Conservation (phyloP, 2,888 invertebrate genomes). For the Schrankia costaestrigalis region DNA sequence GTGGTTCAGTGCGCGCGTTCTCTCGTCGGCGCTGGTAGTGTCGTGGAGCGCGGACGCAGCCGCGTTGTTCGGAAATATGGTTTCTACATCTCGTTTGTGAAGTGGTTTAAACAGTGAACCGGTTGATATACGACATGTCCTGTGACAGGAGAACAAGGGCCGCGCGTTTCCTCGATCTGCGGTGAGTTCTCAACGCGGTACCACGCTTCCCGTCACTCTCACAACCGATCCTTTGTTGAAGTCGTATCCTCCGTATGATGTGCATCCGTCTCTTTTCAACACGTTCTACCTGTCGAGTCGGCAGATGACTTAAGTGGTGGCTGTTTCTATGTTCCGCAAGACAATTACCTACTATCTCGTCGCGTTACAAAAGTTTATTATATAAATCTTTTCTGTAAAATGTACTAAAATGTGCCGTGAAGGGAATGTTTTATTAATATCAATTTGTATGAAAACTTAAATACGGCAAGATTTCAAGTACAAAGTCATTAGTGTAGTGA, state of each 20-base stretch:
- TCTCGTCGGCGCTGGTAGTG: constrained; percentile 78
- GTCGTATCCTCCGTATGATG: constrained; percentile 70
- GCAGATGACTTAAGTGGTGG: constrained; percentile 50
- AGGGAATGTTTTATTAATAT: constrained; percentile 26
- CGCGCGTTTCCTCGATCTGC: constrained; percentile 77
- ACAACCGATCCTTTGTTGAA: constrained; percentile 69
- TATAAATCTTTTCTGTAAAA: too few species aligned
- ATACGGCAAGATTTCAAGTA: constrained; percentile 58
- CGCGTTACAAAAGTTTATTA: too few species aligned
- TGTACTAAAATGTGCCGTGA: constrained; percentile 13
- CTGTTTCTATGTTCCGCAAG: constrained; percentile 16
- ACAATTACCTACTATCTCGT: too few species aligned
- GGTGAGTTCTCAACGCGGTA: constrained; percentile 69
- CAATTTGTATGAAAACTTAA: constrained; percentile 32
- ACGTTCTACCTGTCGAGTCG: constrained; percentile 51
- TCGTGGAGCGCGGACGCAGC: constrained; percentile 68
- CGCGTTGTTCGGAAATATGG: constrained; percentile 64
- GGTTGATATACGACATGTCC: constrained; percentile 71
- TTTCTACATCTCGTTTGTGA: constrained; percentile 65
- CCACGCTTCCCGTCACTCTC: constrained; percentile 57
- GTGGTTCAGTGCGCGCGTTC: constrained; percentile 77
- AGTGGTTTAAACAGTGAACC: constrained; percentile 66
- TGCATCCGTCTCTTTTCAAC: constrained; percentile 72
- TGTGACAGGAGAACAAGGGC: constrained; percentile 77
- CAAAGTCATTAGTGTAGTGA: constrained; percentile 61